Conservation (phyloP, 2,113 vertebrate genomes). For the Morone saxatilis region DNA sequence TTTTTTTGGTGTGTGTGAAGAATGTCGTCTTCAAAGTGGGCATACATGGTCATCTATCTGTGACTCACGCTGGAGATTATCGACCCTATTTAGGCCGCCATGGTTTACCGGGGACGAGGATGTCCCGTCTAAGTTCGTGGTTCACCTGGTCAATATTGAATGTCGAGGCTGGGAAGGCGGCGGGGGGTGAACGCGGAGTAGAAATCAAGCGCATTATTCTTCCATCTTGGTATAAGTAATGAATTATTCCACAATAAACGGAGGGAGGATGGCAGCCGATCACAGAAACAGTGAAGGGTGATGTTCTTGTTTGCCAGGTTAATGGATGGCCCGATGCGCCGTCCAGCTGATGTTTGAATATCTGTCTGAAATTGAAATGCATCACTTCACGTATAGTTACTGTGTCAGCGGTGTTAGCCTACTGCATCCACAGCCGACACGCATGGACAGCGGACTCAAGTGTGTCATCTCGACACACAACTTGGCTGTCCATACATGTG, state of each 20-base stretch:
- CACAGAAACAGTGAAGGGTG: conserved; percentile 55
- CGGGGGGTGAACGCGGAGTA: conserved; percentile 5
- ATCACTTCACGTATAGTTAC: conserved; percentile 54
- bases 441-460: conserved; percentile 58
- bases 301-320: conserved; percentile 64
- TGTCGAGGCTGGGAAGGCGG: conserved; percentile 47
- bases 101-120: conserved; percentile 65
- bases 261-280: conserved; percentile 48
- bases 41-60: conserved; percentile 58
- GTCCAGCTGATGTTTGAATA: conserved; percentile 40
- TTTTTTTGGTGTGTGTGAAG: neutral
- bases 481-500: conserved; percentile 73
- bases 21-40: conserved; percentile 67
- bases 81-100: conserved; percentile 77
- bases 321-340: conserved; percentile 64
- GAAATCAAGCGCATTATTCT: conserved; percentile 61
- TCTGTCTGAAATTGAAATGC: conserved; percentile 34
- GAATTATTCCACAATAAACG: conserved; percentile 55
- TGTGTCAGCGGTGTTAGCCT: conserved; percentile 48
- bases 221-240: conserved; percentile 69
- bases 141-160: conserved; percentile 76
- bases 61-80: conserved; percentile 70
- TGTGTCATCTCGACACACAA: conserved; percentile 77
- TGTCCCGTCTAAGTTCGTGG: conserved; percentile 81
- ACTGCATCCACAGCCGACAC: conserved; percentile 54